phyloP scores from a whole-genome alignment of 2,797 vertebrate species.

The Falco cherrug region DNA sequence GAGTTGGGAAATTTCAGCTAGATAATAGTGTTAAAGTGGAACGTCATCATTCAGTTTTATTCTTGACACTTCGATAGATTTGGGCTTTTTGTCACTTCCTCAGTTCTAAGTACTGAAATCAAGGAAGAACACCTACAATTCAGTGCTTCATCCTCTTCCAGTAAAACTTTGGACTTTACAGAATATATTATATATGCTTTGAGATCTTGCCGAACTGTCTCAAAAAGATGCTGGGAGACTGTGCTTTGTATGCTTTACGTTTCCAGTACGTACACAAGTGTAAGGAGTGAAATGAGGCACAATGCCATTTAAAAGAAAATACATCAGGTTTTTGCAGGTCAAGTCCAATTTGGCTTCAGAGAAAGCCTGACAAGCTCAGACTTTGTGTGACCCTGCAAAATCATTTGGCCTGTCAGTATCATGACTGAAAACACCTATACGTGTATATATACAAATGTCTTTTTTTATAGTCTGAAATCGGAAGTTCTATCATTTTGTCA shows the following conservation, averaged over 20 bases:
- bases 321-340: background rate
- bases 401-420: background rate
- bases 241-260: fast-evolving
- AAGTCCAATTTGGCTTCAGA: background rate
- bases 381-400: background rate
- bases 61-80: background rate
- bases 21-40: fast-evolving
- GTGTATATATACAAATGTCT: background rate
- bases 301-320: background rate
- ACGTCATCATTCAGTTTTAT: background rate
- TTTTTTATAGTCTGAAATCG: background rate
- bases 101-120: background rate
- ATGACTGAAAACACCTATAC: background rate
- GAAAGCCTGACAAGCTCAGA: background rate
- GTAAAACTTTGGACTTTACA: background rate
- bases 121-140: background rate
- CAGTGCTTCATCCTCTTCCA: background rate
- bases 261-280: background rate
- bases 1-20: fast-evolving
- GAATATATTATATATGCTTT: fast-evolving
- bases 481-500: background rate
- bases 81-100: background rate
- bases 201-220: background rate
- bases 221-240: background rate
- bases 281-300: background rate